These are phyloP conservation scores for Linnaemya tessellans DNA, from an alignment of 2,888 invertebrate species.

Conservation along the genomic window DNA sequence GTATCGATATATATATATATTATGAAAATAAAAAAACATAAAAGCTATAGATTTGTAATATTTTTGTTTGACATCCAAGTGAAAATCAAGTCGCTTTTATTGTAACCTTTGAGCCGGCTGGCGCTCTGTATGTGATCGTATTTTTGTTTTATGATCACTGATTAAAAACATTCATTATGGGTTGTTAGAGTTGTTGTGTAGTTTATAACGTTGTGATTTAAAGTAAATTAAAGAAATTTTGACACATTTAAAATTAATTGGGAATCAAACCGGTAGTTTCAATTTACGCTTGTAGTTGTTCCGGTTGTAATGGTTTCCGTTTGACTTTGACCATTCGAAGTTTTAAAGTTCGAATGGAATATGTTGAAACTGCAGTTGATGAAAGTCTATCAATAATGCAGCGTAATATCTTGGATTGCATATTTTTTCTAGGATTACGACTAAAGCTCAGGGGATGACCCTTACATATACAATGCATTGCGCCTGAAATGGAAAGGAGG, in stretches of 20 bases:
- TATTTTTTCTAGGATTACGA: too few species aligned
- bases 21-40: too few species aligned
- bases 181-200: background rate
- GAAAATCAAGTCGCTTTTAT: conserved; percentile 27
- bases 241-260: background rate
- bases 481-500: too few species aligned
- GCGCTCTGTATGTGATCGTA: background rate
- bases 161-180: conserved; percentile 1
- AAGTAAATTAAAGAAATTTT: background rate
- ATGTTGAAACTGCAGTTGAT: too few species aligned
- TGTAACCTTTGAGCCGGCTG: background rate
- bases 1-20: conserved; percentile 4
- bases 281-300: background rate
- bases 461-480: too few species aligned
- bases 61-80: conserved; percentile 33
- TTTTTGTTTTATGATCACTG: background rate
- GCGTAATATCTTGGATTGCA: too few species aligned
- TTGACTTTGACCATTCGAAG: background rate
- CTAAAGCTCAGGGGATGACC: too few species aligned
- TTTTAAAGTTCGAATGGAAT: background rate
- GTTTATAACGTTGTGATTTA: background rate
- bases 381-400: too few species aligned
- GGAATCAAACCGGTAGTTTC: background rate
- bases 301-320: background rate
- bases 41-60: conserved; percentile 4